Evolutionary conservation across 2,797 vertebrate species (phyloP).

Genomic region (Labeo calbasu): DNA sequence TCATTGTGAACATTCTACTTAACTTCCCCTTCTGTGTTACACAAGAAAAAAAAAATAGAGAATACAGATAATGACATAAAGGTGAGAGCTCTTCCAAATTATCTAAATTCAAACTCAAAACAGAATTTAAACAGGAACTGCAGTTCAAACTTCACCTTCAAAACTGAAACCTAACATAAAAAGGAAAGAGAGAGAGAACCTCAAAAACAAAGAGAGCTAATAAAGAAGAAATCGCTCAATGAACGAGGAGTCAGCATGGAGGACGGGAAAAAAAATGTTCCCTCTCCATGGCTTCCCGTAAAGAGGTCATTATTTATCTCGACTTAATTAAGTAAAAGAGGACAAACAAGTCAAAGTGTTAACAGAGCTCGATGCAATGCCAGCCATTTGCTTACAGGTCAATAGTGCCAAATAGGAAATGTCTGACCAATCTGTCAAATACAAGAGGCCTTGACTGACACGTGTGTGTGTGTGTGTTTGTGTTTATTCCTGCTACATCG

Average conservation of each 20-base stretch:
- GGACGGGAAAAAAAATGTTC: conserved; percentile 41
- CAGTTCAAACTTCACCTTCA: background rate
- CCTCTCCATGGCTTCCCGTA: conserved; percentile 70
- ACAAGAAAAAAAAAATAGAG: background rate
- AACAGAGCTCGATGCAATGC: conserved; percentile 70
- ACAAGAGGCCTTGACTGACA: conserved; percentile 41
- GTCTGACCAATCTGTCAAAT: conserved; percentile 68
- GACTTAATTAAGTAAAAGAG: conserved; percentile 80
- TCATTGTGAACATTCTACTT: background rate
- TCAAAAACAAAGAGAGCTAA: conserved; percentile 17
- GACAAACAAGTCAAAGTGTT: conserved; percentile 79
- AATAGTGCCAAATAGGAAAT: conserved; percentile 73
- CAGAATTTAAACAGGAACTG: background rate
- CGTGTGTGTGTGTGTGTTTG: conserved; percentile 30
- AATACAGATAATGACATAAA: background rate
- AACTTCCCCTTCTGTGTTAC: background rate
- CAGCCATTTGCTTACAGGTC: conserved; percentile 63
- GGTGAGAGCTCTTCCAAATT: background rate
- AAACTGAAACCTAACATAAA: background rate
- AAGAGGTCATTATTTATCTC: conserved; percentile 74
- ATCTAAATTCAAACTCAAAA: background rate
- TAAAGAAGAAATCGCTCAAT: conserved; percentile 25
- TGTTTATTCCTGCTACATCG: conserved; percentile 32
- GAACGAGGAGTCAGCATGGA: conserved; percentile 26
- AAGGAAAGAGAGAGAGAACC: background rate